phyloP scores from a whole-genome alignment of 2,113 vertebrate genomes.

The Tiliqua scincoides region DNA sequence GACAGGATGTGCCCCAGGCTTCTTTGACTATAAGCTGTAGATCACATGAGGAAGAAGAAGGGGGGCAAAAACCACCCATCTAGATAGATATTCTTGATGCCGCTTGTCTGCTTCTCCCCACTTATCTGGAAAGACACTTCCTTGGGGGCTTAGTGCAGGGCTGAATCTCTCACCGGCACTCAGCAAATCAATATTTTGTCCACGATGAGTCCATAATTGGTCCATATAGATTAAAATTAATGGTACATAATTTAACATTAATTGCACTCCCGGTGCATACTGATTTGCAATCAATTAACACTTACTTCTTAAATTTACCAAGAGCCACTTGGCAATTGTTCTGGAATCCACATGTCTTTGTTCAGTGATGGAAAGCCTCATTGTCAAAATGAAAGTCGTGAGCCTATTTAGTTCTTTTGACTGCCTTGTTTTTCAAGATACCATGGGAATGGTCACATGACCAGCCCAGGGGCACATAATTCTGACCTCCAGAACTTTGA shows the following conservation, averaged over 20 bases:
- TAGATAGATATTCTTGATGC: background rate
- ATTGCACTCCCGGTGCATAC: constrained; percentile 24
- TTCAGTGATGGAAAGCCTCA: background rate
- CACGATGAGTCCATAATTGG: background rate
- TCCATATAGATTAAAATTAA: constrained; percentile 31
- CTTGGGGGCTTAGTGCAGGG: background rate
- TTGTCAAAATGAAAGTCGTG: background rate
- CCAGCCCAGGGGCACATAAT: no score
- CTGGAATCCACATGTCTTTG: background rate
- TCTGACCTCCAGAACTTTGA: background rate
- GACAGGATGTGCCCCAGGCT: constrained; percentile 2
- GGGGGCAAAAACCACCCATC: background rate
- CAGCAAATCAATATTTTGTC: constrained; percentile 22
- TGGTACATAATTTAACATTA: constrained; percentile 39
- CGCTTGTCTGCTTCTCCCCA: background rate
- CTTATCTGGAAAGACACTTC: constrained; percentile 2
- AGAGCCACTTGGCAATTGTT: constrained; percentile 20
- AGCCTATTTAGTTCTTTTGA: background rate
- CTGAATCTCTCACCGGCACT: background rate
- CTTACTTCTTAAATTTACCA: constrained; percentile 41
- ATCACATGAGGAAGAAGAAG: background rate
- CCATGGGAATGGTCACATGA: no score
- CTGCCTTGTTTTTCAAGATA: background rate
- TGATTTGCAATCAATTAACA: constrained; percentile 37
- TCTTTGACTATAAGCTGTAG: background rate